Conservation (phyloP, 2,888 invertebrate species). For the Eudiplozoon nipponicum region DNA sequence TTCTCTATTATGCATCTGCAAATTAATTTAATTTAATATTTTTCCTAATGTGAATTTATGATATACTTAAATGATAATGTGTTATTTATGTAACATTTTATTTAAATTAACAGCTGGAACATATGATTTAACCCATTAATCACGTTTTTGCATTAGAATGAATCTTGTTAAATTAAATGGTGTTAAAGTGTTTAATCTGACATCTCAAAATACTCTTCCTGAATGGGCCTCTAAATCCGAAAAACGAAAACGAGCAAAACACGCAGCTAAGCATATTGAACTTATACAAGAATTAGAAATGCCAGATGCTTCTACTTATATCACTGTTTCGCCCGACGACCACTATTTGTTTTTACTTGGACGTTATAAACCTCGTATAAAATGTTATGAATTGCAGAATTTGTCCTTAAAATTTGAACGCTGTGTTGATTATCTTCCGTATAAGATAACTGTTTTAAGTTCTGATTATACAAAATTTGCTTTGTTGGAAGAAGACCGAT, state of each 20-base stretch:
- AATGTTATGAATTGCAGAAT: constrained; percentile 78
- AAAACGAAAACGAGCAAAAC: constrained; percentile 41
- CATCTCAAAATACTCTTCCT: constrained; percentile 71
- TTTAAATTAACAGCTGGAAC: too few relatives aligned
- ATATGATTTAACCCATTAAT: too few relatives aligned
- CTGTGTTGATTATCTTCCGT: constrained; percentile 40
- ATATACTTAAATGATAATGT: too few relatives aligned
- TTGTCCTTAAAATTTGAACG: constrained; percentile 82
- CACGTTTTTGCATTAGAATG: too few relatives aligned
- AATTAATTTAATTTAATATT: too few relatives aligned
- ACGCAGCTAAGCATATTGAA: constrained; percentile 58
- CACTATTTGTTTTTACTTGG: constrained; percentile 21
- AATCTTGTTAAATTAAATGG: constrained; percentile 67
- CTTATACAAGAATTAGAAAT: constrained; percentile 94
- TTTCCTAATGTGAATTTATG: too few relatives aligned
- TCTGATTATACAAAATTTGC: constrained; percentile 35
- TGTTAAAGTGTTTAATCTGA: constrained; percentile 82
- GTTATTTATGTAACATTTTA: too few relatives aligned
- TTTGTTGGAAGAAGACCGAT: constrained; percentile 56
- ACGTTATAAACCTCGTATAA: constrained; percentile 64
- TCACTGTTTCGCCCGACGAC: constrained; percentile 55
- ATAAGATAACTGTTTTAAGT: constrained; percentile 9
- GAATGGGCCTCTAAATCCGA: constrained; percentile 35
- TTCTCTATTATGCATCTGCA: too few relatives aligned
- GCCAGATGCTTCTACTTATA: constrained; percentile 59